A percentile compares a stretch with the other conserved stretches of the same genome.
These are phyloP conservation scores for Dermatemys mawii DNA, from an alignment of 2,113 vertebrate species.

Conservation along the genomic window DNA sequence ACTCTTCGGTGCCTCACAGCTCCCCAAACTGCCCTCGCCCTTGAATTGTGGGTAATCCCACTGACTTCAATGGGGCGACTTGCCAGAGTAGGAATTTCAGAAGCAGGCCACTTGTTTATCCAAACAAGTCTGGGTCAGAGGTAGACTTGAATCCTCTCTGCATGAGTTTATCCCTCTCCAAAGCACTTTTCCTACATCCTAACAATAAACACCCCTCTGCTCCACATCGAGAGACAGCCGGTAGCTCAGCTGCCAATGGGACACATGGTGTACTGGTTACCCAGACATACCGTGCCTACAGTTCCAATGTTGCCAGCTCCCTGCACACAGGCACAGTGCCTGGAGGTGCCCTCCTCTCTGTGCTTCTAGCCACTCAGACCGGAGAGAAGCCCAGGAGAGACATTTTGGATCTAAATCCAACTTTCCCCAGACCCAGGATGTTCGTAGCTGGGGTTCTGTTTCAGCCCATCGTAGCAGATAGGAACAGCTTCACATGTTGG, in stretches of 20 bases:
- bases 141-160: background rate
- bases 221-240: background rate
- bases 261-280: background rate
- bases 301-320: background rate
- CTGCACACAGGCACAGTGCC: background rate
- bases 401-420: background rate
- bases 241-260: background rate
- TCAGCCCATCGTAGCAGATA: background rate
- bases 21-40: background rate
- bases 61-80: background rate
- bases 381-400: background rate
- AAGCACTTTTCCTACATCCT: background rate
- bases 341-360: background rate
- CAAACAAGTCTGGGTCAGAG: background rate
- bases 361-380: background rate
- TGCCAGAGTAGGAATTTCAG: background rate
- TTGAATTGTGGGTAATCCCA: no score
- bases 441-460: background rate
- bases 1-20: background rate
- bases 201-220: background rate
- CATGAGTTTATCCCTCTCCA: background rate
- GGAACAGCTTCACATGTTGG: background rate
- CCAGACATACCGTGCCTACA: background rate
- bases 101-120: background rate
- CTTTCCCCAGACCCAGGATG: background rate